These are phyloP conservation scores for Botrylloides violaceus DNA, from an alignment of 23 tunicate species.

Conservation along the genomic window DNA sequence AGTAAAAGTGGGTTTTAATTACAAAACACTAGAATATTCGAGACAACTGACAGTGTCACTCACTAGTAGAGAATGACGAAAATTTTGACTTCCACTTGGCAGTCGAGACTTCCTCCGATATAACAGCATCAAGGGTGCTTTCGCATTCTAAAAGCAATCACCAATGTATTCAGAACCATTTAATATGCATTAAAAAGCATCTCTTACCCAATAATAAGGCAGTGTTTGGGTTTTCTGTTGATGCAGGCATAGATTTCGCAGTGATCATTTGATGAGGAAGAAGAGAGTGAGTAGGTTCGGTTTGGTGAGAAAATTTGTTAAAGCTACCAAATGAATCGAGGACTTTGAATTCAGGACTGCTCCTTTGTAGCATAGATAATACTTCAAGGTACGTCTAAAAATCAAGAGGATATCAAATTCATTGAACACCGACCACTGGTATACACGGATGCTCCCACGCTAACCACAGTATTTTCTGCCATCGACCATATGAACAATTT, in stretches of 20 bases:
- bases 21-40: no score
- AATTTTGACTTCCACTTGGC: not conserved
- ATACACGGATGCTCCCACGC: no score
- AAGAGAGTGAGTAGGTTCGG: not conserved
- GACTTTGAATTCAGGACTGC: not conserved
- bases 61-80: not conserved
- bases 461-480: no score
- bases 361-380: not conserved
- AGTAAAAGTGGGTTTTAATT: no score
- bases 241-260: not conserved
- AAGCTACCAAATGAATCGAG: not conserved
- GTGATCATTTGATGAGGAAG: not conserved
- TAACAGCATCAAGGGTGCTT: not conserved
- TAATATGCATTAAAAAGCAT: not conserved
- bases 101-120: not conserved
- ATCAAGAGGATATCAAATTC: not conserved
- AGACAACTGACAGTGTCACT: no score
- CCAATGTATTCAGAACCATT: not conserved
- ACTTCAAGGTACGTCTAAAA: not conserved
- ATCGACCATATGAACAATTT: no score
- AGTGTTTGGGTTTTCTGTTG: not conserved
- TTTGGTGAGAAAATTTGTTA: not conserved
- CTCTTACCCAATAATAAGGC: not conserved
- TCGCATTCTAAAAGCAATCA: not conserved
- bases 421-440: no score